Base-by-base conservation (phyloP, 2,797 vertebrate species). In the Gobionotothen gibberifrons region DNA sequence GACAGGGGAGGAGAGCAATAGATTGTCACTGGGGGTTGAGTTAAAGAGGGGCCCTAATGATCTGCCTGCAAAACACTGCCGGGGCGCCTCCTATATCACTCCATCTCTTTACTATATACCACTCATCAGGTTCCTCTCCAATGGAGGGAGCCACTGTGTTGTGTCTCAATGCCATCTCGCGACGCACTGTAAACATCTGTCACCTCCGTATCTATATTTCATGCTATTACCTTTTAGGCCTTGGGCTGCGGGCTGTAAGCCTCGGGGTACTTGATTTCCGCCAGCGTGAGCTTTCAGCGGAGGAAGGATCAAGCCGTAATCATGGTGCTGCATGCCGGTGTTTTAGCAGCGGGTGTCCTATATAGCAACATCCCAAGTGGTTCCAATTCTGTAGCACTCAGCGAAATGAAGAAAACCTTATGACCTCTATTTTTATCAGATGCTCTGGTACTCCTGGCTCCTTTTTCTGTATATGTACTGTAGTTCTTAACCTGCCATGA, bases 1-100 rank as follows among this genome's bases (percentile, higher is more conserved):
- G 93, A 94, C 93, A 93, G 93, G 90, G 90, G 89, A 91, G 90
- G 88, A 93, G 89, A 92, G 94, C 92, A 91, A 94, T 94, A 91
- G 91, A 94, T 93, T 90, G 88, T 93, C 91, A 92, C 89, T 85
- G 76, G 87, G 87, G 87, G 90, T 91, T 91, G 89, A 89, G 90
- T 92, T 93, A 93, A 93, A 92, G 91, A 93, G 91, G 85, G 84
- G 81, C 76, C 81, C 90, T 94, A 93, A 94, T 92, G 92, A 94
- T 93, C 84, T 87, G 85, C 88, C 89, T 87, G 85, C 87, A 90
- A 93, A 93, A 93, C 93, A 88, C 86, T 85, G 89, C 88, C 83
- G 81, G 82, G 87, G 86, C 89, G 53, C 81, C 90, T 90, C 88
- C 86, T 91, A 83, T 89, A 91, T 89, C 90, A 87, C 90, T 90